Base-by-base conservation (phyloP, 1,140 invertebrate species). In the Holotrichia oblita region DNA sequence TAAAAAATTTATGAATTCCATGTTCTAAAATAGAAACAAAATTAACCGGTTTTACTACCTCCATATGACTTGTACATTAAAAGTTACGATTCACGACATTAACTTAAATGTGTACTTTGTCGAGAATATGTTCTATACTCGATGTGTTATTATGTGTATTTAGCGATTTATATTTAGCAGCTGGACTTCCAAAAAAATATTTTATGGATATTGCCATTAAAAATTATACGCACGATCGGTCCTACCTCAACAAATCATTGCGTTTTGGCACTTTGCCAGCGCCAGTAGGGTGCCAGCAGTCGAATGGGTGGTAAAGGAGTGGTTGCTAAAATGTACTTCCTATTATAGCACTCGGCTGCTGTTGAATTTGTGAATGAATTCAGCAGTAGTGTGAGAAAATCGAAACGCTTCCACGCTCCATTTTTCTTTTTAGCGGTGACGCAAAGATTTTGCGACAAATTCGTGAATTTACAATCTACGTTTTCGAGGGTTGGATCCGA, bases 211-310 rank as follows among this genome's bases (percentile, higher is more conserved):
- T n/a, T 17, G 48, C 48, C 48, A 55, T 55, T 55, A 55, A 55
- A 48, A 69, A 34, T 69, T 69, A 69, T 34, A 22, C 61, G 22
- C 22, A 27, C 22, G 22, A 10, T 22, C 61, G 61, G 61, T 69
- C 61, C 61, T 69, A 69, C 61, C 61, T 14, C 61, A 69, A 69
- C 61, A 69, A 69, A 69, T 69, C 61, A 69, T 72, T 64, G 76
- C 44, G 55, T 40, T 48, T 81, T 79, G 75, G 73, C 78, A 77
- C 10, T 55, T 7, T 24, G 73, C 75, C 75, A 76, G 40, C 44
- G 73, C 81, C 85, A 83, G 69, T 77, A 78, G 76, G 86, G 14
- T 14, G 48, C 22, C 17, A 22, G 22, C 22, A 14, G 20, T 20
- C 61, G 17, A 0, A n/a, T 55, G 17, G 48, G 44, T 9, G 48